Base-by-base conservation (phyloP, 2,113 vertebrate genomes). In the Hucho hucho region DNA sequence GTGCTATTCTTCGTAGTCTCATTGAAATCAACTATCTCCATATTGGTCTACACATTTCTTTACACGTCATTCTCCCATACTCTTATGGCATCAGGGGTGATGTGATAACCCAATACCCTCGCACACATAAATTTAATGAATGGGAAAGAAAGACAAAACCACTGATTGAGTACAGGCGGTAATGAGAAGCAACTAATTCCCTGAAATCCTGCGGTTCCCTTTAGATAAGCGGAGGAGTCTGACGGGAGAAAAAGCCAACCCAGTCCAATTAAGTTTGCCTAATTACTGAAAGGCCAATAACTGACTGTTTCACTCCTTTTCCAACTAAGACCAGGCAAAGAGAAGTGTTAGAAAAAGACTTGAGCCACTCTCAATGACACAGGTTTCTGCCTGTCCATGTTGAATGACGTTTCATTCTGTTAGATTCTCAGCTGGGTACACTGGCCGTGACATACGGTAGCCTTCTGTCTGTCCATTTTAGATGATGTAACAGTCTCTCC, bases 251-350 rank as follows among this genome's bases (percentile, higher is more conserved):
- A 76, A 74, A 80, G 81, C 80, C 66, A 18, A 74, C 66, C 64
- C 67, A 63, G 79, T 71, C 76, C 78, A 84, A 74, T 78, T 76
- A 80, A 78, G 73, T 76, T 29, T 68, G 58, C 77, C 76, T 85
- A 80, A 83, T 75, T 77, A 84, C 68, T 83, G 72, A 80, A 64
- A 78, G 74, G 79, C 53, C n/a, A 61, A 61, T 61, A 61, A 61
- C n/a, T 61, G 65, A 29, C 69, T 69, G 13, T 70, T 82, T 43
- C 29, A 78, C 72, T 63, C 43, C 22, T 16, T 49, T 70, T 72
- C 63, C 66, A 58, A 64, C 75, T 75, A 73, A 80, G 72, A 72
- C 14, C 43, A 24, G 18, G 22, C 63, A 64, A 58, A 69, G 53
- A 69, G 22, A 69, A 61, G 58, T 61, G 14, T 56, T 56, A 56